Conservation (phyloP, 2,113 vertebrate genomes). For the Sisor rabdophorus region DNA sequence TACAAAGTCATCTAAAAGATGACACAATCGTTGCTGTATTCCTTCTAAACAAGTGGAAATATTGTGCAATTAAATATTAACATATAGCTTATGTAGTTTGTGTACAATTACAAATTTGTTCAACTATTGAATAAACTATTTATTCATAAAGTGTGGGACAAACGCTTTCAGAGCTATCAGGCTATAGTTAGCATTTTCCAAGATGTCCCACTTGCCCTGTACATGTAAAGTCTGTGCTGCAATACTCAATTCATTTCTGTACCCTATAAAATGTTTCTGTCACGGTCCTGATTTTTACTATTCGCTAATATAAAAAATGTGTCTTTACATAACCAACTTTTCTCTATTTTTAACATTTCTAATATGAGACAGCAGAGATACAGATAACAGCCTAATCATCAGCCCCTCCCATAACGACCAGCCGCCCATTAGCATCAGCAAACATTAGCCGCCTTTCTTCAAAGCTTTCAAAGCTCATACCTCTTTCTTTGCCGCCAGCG, state of each 20-base stretch:
- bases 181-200: too few species aligned
- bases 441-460: constrained; percentile 52
- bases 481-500: constrained; percentile 35
- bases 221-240: background rate
- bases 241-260: background rate
- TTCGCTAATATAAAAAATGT: background rate
- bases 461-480: constrained; percentile 44
- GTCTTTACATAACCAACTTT: background rate
- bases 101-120: too few species aligned
- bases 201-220: background rate
- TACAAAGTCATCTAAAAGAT: too few species aligned
- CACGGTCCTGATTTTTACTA: constrained; percentile 12
- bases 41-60: too few species aligned
- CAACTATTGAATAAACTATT: too few species aligned
- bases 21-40: too few species aligned
- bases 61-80: too few species aligned
- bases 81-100: too few species aligned
- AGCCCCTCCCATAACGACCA: constrained; percentile 50
- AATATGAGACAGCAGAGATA: constrained; percentile 9
- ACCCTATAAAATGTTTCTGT: background rate
- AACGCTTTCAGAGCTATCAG: too few species aligned
- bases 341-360: constrained; percentile 24
- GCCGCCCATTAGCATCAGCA: constrained; percentile 44
- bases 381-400: constrained; percentile 43
- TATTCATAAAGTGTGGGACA: too few species aligned